These are phyloP conservation scores for Lithosia quadra DNA, from an alignment of 2,888 invertebrate species.

Conservation along the genomic window DNA sequence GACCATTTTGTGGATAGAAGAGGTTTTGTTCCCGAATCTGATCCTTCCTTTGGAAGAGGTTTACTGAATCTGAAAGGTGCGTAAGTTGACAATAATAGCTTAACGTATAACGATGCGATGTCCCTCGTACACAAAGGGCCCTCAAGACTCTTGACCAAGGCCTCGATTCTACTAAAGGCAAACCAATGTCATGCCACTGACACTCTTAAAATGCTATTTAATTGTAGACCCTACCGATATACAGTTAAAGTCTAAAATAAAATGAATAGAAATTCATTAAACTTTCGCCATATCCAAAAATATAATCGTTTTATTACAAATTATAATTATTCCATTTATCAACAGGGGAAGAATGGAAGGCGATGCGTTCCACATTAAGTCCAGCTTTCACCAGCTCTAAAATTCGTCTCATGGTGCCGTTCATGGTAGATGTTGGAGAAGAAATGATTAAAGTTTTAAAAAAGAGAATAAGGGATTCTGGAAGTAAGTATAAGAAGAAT, in stretches of 20 bases:
- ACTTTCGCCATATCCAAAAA: too few relatives aligned
- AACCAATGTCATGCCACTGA: too few relatives aligned
- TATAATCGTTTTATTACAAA: too few relatives aligned
- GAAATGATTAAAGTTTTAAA: constrained; percentile 63
- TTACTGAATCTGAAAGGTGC: constrained; percentile 79
- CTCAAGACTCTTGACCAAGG: too few relatives aligned
- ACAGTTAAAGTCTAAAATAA: too few relatives aligned
- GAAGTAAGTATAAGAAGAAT: constrained; percentile 27
- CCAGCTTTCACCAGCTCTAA: constrained; percentile 83
- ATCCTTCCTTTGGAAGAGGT: constrained; percentile 81
- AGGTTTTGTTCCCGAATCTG: constrained; percentile 63
- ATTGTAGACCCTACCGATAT: too few relatives aligned
- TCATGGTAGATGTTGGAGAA: constrained; percentile 71
- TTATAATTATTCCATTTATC: too few relatives aligned
- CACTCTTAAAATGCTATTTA: too few relatives aligned
- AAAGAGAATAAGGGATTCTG: constrained; percentile 54
- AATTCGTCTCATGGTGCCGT: constrained; percentile 74
- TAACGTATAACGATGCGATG: not conserved
- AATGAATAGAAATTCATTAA: too few relatives aligned
- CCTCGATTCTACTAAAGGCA: too few relatives aligned
- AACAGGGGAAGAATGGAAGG: constrained; percentile 64
- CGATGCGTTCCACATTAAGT: constrained; percentile 74
- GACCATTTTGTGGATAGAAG: constrained; percentile 84
- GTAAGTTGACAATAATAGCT: too few relatives aligned
- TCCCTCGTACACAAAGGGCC: too few relatives aligned